Conservation (phyloP, 2,797 vertebrate species). For the Xiphorhynchus erythropygius region DNA sequence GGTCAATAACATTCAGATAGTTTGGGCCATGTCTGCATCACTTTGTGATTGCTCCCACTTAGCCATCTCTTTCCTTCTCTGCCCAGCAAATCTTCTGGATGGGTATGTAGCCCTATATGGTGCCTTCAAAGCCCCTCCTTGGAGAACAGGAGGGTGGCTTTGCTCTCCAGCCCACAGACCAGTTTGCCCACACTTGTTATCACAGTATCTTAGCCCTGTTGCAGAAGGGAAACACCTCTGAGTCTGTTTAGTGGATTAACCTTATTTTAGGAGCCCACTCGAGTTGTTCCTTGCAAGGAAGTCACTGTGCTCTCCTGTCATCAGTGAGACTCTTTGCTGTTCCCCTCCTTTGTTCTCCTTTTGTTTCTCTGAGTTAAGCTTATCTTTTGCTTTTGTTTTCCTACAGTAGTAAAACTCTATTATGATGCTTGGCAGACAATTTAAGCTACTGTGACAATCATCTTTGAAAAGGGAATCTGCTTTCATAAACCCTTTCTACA, state of each 20-base stretch:
- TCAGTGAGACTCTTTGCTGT: background rate
- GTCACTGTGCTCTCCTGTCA: slow-evolving; percentile 22
- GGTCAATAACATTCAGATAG: background rate
- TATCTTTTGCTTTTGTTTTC: slow-evolving; percentile 75
- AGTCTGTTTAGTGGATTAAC: background rate
- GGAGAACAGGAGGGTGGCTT: background rate
- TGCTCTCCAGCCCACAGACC: background rate
- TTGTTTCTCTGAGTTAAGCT: slow-evolving; percentile 66
- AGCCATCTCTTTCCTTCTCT: background rate
- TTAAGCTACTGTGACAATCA: slow-evolving; percentile 70
- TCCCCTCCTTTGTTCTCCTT: slow-evolving; percentile 57
- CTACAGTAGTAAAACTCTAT: slow-evolving; percentile 66
- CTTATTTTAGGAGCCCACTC: slow-evolving; percentile 41
- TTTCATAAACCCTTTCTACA: slow-evolving; percentile 62
- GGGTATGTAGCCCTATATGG: too few relatives aligned
- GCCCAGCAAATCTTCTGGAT: background rate
- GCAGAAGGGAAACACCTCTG: background rate
- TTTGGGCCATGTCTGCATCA: background rate
- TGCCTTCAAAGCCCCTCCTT: background rate
- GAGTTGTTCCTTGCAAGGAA: slow-evolving; percentile 39
- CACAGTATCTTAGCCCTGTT: background rate
- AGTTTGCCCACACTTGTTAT: background rate
- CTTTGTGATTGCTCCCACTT: background rate
- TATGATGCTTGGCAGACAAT: slow-evolving; percentile 70
- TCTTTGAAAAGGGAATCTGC: slow-evolving; percentile 62